Percentiles rank a stretch among this genome's conserved stretches.
These are phyloP conservation scores for Pheosia tremula DNA, from an alignment of 2,888 invertebrate genomes.

Conservation along the genomic window DNA sequence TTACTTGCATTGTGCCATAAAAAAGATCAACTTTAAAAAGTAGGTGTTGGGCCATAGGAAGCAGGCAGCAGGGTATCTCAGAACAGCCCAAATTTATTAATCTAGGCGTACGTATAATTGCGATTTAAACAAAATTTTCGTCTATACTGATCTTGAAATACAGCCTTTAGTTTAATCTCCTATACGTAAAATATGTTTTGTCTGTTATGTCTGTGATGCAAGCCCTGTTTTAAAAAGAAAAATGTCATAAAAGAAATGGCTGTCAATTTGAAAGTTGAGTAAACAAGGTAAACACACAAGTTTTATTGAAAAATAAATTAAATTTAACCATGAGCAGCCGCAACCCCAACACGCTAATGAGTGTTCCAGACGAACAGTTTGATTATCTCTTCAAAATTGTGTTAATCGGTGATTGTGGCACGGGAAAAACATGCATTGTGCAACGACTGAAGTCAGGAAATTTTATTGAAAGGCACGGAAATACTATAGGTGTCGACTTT, in stretches of 20 bases:
- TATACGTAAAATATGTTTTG: no score
- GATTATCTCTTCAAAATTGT: slow-evolving; percentile 98
- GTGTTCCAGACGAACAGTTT: slow-evolving; percentile 91
- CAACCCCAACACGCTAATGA: slow-evolving; percentile 91
- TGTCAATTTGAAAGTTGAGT: slow-evolving; percentile 46
- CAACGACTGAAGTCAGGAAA: slow-evolving; percentile 98
- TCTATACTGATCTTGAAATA: no score
- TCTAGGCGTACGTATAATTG: no score
- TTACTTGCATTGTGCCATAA: no score
- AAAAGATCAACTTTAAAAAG: no score
- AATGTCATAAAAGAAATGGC: slow-evolving; percentile 36
- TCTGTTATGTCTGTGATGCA: no score
- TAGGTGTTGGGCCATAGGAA: no score
- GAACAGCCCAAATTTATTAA: no score
- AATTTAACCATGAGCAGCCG: slow-evolving; percentile 87
- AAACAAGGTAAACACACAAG: slow-evolving; percentile 61
- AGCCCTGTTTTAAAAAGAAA: slow-evolving; percentile 14
- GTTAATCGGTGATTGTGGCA: slow-evolving; percentile 95
- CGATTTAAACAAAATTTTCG: no score
- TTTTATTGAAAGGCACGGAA: slow-evolving; percentile 97
- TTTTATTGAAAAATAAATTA: slow-evolving; percentile 41
- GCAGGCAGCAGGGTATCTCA: no score
- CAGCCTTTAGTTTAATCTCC: no score
- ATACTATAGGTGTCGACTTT: slow-evolving; percentile 99
- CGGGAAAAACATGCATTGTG: slow-evolving; percentile 97